These are phyloP conservation scores for Lynx canadensis DNA, from an alignment of 2,113 vertebrate genomes.

Conservation along the genomic window DNA sequence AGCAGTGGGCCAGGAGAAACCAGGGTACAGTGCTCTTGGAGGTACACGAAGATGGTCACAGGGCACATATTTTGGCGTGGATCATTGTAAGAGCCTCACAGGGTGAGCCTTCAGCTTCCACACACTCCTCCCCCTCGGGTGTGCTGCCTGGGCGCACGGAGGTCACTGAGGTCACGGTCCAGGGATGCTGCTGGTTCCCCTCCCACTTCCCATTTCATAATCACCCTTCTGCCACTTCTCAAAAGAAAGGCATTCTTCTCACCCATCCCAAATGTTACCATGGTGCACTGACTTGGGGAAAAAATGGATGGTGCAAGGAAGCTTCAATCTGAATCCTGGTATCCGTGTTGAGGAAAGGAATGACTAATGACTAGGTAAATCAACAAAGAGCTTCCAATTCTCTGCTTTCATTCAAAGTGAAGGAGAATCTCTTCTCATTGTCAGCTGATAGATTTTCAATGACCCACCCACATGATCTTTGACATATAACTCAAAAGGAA, in stretches of 20 bases:
- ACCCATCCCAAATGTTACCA: not conserved
- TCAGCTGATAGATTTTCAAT: not conserved
- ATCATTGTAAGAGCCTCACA: not conserved
- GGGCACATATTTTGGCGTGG: not conserved
- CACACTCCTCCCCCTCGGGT: not conserved
- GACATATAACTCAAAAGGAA: conserved; percentile 4
- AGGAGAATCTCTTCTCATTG: not conserved
- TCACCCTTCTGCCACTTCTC: not conserved
- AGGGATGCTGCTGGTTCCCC: not conserved
- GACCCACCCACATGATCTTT: not conserved
- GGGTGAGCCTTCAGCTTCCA: not conserved
- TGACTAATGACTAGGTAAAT: not conserved
- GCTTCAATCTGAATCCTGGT: not conserved
- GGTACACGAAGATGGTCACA: not conserved
- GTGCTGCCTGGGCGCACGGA: not conserved
- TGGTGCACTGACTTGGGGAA: not conserved
- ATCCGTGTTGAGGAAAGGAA: not conserved
- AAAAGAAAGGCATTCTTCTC: not conserved
- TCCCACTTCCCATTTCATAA: not conserved
- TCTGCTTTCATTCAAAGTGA: not conserved
- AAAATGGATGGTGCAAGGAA: not conserved
- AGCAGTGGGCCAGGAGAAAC: not conserved
- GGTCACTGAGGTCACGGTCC: not conserved
- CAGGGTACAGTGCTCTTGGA: not conserved
- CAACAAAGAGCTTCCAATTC: not conserved